Base-by-base conservation (phyloP, 2,888 invertebrate species). In the Lamellibrachia satsuma region DNA sequence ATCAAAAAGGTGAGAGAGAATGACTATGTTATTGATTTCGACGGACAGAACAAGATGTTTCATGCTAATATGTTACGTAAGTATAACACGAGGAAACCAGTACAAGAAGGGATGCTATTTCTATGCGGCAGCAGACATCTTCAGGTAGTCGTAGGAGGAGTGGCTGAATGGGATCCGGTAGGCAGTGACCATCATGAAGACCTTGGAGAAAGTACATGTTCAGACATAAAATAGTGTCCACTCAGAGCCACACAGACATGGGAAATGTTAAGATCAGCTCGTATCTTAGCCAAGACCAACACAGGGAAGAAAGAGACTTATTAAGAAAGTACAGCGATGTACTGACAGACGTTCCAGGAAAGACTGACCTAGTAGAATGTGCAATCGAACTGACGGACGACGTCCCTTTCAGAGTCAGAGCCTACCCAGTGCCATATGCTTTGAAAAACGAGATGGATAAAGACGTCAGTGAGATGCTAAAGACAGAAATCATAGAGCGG, bases 1-100 rank as follows among this genome's bases (percentile, higher is more conserved):
- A 91, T 27, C 52, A 15, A 52, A 6, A 39, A 11, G 27, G 90
- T 92, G 22, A 75, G 52, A 27, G 91, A 91, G 11, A n/a, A 27
- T 0, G 91, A 4, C 27, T 92, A 92, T 55, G 57, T 90, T 22
- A 91, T 92, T 22, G 91, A 92, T 52, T 1, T 91, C 1, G 22
- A 52, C 52, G 90, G 39, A 22, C 8, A 52, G 60, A 11, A 9
- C 11, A 92, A 92, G 52, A 52, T 57, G 22, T 55, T 27, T n/a
- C 91, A 91, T 27, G 90, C 57, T 0, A 92, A 92, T 92, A 91
- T 92, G 92, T 39, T 92, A 22, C 91, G 91, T 51, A 22, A 51
- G 52, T 57, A 92, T 91, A 15, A 55, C 9, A 9, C 55, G 55
- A 55, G 55, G 55, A 27, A 90, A 39, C 7, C n/a, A 90, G 90